Conservation (phyloP, 2,888 invertebrate species). For the Pterostichus niger region DNA sequence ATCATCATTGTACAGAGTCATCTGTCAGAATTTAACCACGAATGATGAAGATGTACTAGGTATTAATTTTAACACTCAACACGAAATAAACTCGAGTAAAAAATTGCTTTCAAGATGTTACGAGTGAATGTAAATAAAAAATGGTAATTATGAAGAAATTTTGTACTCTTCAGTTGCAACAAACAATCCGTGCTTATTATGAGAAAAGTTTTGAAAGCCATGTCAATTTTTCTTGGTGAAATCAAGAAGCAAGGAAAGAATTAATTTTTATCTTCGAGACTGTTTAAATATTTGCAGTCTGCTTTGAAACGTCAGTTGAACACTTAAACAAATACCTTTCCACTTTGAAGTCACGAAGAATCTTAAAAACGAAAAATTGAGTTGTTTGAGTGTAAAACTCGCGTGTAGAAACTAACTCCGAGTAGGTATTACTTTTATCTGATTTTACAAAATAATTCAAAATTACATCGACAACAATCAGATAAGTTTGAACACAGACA, state of each 20-base stretch:
- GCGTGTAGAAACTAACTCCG: constrained; percentile 56
- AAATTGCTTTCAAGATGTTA: background rate
- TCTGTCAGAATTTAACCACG: constrained; percentile 60
- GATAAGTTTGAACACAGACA: constrained; percentile 67
- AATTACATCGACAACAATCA: constrained; percentile 68
- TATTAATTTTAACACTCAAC: constrained; percentile 56
- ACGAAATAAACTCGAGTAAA: background rate
- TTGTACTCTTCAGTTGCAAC: too few relatives aligned
- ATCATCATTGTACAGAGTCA: constrained; percentile 61
- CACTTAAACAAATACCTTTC: constrained; percentile 48
- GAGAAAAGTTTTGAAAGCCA: constrained; percentile 24
- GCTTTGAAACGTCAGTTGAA: constrained; percentile 37
- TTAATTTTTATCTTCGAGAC: constrained; percentile 39
- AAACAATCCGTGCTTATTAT: background rate
- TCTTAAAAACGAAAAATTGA: constrained; percentile 58
- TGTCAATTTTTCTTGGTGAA: constrained; percentile 44
- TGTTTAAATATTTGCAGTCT: constrained; percentile 56
- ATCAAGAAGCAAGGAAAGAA: constrained; percentile 37
- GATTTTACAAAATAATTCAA: constrained; percentile 69
- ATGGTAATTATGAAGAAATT: constrained; percentile 16
- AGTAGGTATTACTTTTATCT: constrained; percentile 67
- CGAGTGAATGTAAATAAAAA: background rate
- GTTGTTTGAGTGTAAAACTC: constrained; percentile 50
- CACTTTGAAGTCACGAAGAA: constrained; percentile 51
- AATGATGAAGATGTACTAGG: constrained; percentile 57